Evolutionary conservation across 2,797 vertebrate genomes (phyloP).

Genomic region (Tamandua tetradactyla): DNA sequence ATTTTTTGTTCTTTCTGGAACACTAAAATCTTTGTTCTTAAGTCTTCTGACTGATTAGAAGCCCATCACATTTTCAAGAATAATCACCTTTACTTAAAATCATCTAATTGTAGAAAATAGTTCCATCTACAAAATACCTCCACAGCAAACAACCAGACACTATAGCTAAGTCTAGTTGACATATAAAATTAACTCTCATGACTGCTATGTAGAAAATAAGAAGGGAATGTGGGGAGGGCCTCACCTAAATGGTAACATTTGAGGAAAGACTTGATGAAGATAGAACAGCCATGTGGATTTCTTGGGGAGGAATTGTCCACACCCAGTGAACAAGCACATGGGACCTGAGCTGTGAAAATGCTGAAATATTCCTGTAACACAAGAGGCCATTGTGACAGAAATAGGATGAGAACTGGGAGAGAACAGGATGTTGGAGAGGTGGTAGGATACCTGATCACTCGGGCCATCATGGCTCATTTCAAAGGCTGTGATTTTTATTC

Average conservation of each 20-base stretch:
- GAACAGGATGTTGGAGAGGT: not conserved
- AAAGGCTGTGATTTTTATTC: not conserved
- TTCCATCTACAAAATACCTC: too few species aligned
- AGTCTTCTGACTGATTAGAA: too few species aligned
- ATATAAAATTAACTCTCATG: too few species aligned
- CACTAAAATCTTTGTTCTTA: too few species aligned
- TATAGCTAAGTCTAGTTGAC: too few species aligned
- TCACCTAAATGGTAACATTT: not conserved
- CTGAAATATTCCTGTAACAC: not conserved
- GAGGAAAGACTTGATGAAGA: not conserved
- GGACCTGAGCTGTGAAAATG: not conserved
- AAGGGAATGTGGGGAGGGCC: not conserved
- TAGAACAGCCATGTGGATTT: not conserved
- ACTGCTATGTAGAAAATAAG: not conserved
- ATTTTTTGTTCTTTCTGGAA: too few species aligned
- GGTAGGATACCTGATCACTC: not conserved
- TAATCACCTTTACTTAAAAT: too few species aligned
- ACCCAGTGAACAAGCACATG: not conserved
- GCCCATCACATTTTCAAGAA: too few species aligned
- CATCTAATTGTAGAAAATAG: too few species aligned
- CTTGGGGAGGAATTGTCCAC: not conserved
- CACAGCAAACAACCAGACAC: too few species aligned
- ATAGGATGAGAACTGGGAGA: not conserved
- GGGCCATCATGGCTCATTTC: not conserved
- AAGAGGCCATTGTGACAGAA: not conserved